Percentiles rank a stretch among this genome's conserved stretches.
Conservation (phyloP, 2,888 invertebrate species). For the Steinernema hermaphroditum region DNA sequence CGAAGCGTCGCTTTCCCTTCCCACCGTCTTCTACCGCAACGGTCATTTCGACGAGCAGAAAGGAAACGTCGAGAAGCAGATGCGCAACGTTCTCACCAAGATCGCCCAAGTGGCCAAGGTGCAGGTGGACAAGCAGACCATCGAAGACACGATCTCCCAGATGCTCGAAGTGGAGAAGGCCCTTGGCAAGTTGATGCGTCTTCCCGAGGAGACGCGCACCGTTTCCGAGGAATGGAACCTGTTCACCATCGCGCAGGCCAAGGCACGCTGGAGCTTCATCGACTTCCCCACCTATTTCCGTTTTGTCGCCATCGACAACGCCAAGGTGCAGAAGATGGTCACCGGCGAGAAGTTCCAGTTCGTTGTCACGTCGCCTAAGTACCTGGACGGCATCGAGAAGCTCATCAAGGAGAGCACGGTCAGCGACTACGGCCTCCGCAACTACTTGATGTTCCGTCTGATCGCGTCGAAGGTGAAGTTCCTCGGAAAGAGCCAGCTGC, state of each 20-base stretch:
- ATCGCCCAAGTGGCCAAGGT: conserved; percentile 14
- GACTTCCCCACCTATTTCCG: conserved; percentile 27
- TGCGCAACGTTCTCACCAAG: conserved; percentile 27
- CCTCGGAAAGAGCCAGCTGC: conserved; percentile 7
- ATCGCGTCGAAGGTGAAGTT: conserved; percentile 22
- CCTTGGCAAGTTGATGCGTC: conserved; percentile 23
- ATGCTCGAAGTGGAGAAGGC: conserved; percentile 19
- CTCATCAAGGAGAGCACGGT: conserved; percentile 9
- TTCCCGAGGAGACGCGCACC: conserved; percentile 14
- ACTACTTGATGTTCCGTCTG: conserved; percentile 28
- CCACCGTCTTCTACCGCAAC: conserved; percentile 27
- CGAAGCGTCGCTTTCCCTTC: conserved; percentile 10
- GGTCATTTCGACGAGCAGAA: conserved; percentile 25
- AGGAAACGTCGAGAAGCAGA: neutral
- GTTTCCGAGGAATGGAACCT: conserved; percentile 21
- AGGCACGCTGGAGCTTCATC: conserved; percentile 15
- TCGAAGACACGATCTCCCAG: conserved; percentile 2
- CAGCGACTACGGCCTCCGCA: conserved; percentile 14
- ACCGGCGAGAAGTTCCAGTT: neutral
- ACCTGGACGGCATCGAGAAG: conserved; percentile 23
- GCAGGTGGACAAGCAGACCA: conserved; percentile 11
- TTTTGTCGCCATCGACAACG: conserved; percentile 21
- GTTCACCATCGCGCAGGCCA: conserved; percentile 14
- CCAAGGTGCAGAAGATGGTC: conserved; percentile 24
- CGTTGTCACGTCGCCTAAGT: conserved; percentile 16